These are phyloP conservation scores for Pelobates cultripes DNA, from an alignment of 2,797 vertebrate species.

Conservation along the genomic window DNA sequence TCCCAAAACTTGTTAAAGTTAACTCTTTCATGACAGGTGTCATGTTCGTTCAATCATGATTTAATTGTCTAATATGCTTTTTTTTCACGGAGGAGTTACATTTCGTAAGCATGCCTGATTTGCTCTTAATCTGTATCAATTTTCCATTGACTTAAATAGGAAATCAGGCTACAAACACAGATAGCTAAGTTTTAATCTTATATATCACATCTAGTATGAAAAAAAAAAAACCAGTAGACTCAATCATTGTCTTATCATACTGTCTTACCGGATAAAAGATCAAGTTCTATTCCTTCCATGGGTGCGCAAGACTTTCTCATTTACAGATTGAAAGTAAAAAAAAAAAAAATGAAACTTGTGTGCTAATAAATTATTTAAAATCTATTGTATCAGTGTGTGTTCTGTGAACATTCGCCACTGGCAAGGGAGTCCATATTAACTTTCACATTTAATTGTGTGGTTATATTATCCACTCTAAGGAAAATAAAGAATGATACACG, in stretches of 20 bases:
- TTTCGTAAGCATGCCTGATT: too few species aligned
- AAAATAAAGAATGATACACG: constrained; percentile 83
- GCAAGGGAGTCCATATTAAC: constrained; percentile 87
- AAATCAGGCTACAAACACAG: too few species aligned
- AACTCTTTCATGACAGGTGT: too few species aligned
- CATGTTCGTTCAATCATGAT: too few species aligned
- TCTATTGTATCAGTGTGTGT: constrained; percentile 78
- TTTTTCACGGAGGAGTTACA: too few species aligned
- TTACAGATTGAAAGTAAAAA: constrained; percentile 86
- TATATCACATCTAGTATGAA: not conserved
- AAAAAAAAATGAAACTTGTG: constrained; percentile 70
- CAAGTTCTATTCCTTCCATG: constrained; percentile 73
- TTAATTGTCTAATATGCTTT: too few species aligned
- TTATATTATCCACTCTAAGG: constrained; percentile 83
- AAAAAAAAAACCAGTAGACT: constrained; percentile 17
- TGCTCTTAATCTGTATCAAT: too few species aligned
- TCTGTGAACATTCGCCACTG: constrained; percentile 79
- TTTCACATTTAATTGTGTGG: constrained; percentile 91
- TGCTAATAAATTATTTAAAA: constrained; percentile 83
- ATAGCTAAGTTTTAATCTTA: too few species aligned
- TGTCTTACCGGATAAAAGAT: constrained; percentile 87
- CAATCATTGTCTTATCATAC: constrained; percentile 83
- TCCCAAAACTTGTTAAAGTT: too few species aligned
- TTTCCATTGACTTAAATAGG: too few species aligned
- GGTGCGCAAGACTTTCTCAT: constrained; percentile 83